Evolutionary conservation across 2,797 vertebrate species (phyloP), one percentile per base, ranked within the genome.

Genomic region (Pterois miles): DNA sequence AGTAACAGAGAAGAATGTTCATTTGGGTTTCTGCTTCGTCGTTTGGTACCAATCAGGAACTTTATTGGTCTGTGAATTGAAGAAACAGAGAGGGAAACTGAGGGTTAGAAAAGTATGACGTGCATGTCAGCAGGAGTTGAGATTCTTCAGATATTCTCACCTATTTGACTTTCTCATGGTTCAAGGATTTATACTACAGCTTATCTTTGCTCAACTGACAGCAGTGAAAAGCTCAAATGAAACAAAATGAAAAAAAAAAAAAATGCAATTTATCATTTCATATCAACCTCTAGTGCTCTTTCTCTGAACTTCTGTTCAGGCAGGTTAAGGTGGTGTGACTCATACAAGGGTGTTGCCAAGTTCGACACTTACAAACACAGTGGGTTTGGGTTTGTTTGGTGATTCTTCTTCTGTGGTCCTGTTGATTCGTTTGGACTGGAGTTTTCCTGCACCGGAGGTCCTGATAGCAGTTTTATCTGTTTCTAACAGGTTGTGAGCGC

Each of bases 291-390:
- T 4, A 20, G 5, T 6, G 22, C 16, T 70, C 33, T 86, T 86
- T 83, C 77, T 89, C 34, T 84, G 38, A 83, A 81, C 60, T 29
- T 84, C 53, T 65, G 83, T 86, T 65, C 57, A 57, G 72, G 67
- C 86, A 82, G 82, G 78, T 88, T 81, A 38, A 66, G 36, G 9
- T 33, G 20, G 50, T 75, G 75, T 92, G 88, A 91, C 78, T 92
- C 89, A 93, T 59, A 25, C n/a, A 52, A 87, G 87, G 83, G 81
- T 71, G 87, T 84, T 66, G 62, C 83, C 65, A 33, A n/a, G 23
- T 71, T 22, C 81, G 73, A 86, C 77, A 97, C 98, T 97, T 95
- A 99, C 98, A 95, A 99, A 99, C 82, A 99, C 94, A 0, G 97
- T 99, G 77, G 97, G 97, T 86, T 96, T 97, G 63, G 97, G 97